A percentile compares a stretch with the other conserved stretches of the same genome.
phyloP scores from a whole-genome alignment of 2,888 invertebrate genomes.

The Dascillus cervinus region DNA sequence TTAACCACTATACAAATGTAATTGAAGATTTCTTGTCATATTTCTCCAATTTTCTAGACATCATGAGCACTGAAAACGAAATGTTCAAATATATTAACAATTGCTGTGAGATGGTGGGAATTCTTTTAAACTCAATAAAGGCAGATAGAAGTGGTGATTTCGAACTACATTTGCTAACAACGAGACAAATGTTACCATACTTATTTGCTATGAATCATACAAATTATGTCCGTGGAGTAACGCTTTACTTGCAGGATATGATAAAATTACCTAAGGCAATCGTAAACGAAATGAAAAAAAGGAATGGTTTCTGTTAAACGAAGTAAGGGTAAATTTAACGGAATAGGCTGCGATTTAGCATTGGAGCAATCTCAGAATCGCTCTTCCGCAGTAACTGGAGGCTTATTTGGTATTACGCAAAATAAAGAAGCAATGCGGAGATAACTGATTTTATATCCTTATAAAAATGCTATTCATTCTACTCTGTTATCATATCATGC shows the following conservation, averaged over 20 bases:
- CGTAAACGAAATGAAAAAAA: conserved; percentile 13
- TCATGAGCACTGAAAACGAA: conserved; percentile 12
- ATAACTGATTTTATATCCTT: conserved; percentile 20
- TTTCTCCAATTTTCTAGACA: conserved; percentile 2
- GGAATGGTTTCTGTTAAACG: conserved; percentile 22
- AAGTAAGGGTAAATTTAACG: conserved; percentile 20
- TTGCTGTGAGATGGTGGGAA: conserved; percentile 18
- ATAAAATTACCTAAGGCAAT: conserved; percentile 1
- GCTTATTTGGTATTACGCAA: conserved; percentile 23
- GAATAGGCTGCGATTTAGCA: conserved; percentile 23
- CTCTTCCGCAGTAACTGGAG: conserved; percentile 26
- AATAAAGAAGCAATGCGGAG: conserved; percentile 24
- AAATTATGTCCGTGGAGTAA: conserved; percentile 14
- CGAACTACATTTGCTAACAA: conserved; percentile 17
- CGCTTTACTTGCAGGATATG: conserved; percentile 14
- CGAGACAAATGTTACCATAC: conserved; percentile 18
- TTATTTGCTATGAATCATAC: conserved; percentile 19
- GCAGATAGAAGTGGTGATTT: conserved; percentile 17
- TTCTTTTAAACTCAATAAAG: conserved; percentile 18
- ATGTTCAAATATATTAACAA: conserved; percentile 9
- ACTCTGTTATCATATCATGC: conserved; percentile 5
- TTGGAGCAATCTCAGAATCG: conserved; percentile 26
- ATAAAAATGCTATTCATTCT: conserved; percentile 14
- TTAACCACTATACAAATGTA: neutral
- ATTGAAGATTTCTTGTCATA: conserved; percentile 3